Base-by-base conservation (phyloP, 1,140 invertebrate species). In the Anastatus disparis region DNA sequence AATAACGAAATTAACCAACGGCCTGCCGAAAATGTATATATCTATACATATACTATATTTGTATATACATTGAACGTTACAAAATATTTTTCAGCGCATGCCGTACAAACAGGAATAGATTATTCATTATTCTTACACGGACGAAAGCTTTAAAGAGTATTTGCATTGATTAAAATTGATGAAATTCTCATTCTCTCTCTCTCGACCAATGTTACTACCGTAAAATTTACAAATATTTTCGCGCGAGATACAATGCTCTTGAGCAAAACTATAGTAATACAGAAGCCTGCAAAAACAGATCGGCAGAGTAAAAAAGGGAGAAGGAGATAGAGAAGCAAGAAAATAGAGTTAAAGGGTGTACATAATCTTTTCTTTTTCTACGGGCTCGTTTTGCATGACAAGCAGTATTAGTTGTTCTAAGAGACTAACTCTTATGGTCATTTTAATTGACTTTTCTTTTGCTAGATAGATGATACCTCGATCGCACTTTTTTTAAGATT, bases 111-210 rank as follows among this genome's bases (percentile, higher is more conserved):
- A 2, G 22, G 17, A 63, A 64, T 58, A 27, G 48, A 58, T 71
- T 64, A 71, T 71, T 64, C 52, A 58, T 64, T 59, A 50, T 55
- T 55, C 59, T 63, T 70, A 46, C 17, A 35, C 48, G 17, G 20
- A 10, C 10, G 9, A 13, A 26, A 56, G 68, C 56, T 70, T 44
- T 24, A 44, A 55, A 56, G 50, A 63, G 40, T 50, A 71, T 71
- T 71, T 71, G 61, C 69, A 71, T 71, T 71, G 42, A 71, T 71
- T 71, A 71, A 71, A 71, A 71, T 58, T 71, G 61, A 71, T 71
- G 69, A 65, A 64, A 53, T 38, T 55, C 29, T 50, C 20, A 27
- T 15, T 2, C 8, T 35, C 17, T n/a, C 9, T 27, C 4, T 7
- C 7, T 4, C 27, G 38, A 15, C 50, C 26, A n/a, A 6, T 1